phyloP scores from a whole-genome alignment of 2,113 vertebrate species.

The Peromyscus maniculatus region DNA sequence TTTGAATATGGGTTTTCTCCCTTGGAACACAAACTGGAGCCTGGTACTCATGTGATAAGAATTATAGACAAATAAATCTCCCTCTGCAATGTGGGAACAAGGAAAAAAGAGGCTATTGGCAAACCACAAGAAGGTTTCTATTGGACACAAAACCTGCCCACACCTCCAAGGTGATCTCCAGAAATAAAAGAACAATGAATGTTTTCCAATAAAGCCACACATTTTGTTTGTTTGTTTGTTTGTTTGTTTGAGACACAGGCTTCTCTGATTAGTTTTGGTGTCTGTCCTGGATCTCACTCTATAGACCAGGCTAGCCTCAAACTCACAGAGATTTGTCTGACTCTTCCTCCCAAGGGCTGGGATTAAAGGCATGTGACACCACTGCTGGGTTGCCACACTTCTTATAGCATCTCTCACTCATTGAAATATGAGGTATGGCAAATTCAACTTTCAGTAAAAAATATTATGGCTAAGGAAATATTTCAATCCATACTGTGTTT shows the following conservation, averaged over 20 bases:
- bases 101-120: too few species aligned
- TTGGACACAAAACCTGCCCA: background rate
- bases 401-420: background rate
- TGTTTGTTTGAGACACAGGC: too few species aligned
- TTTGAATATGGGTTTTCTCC: background rate
- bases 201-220: background rate
- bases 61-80: background rate
- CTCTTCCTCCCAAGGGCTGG: too few species aligned
- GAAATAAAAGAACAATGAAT: background rate
- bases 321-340: too few species aligned
- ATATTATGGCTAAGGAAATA: background rate
- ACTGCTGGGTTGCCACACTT: background rate
- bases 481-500: background rate
- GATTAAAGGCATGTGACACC: too few species aligned
- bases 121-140: background rate
- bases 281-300: too few species aligned
- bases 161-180: background rate
- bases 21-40: background rate
- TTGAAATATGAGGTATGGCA: background rate
- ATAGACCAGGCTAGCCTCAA: too few species aligned
- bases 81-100: background rate
- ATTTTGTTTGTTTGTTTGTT: too few species aligned
- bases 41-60: background rate
- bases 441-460: constrained; percentile 9
- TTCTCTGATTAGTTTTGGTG: too few species aligned